These are phyloP conservation scores for Scaptomyza flava DNA, from an alignment of 2,888 invertebrate genomes.

Conservation along the genomic window DNA sequence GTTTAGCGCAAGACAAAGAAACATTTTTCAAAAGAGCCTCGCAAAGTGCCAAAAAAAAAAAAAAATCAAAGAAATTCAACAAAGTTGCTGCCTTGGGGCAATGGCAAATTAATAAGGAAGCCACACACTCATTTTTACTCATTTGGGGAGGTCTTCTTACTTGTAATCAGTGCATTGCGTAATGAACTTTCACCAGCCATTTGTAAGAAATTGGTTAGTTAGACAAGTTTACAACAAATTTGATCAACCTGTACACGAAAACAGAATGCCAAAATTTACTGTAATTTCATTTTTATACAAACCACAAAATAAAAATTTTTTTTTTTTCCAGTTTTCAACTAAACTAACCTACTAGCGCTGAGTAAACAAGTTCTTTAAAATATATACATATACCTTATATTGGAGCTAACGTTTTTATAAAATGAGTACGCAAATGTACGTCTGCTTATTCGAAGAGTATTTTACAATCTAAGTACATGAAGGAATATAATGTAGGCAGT, in stretches of 20 bases:
- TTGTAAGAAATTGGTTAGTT: not conserved
- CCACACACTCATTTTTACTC: not conserved
- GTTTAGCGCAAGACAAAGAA: slow-evolving; percentile 46
- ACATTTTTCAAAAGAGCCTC: slow-evolving; percentile 39
- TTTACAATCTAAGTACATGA: too few relatives aligned
- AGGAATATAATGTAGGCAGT: too few relatives aligned
- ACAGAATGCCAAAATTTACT: not conserved
- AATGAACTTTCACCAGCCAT: slow-evolving; percentile 2
- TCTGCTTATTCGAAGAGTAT: too few relatives aligned
- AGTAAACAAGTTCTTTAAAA: too few relatives aligned
- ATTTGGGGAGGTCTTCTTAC: not conserved
- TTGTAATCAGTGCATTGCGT: not conserved
- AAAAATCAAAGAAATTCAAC: not conserved
- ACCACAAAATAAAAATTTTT: too few relatives aligned
- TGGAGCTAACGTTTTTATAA: too few relatives aligned
- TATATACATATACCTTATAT: too few relatives aligned
- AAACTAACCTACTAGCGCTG: too few relatives aligned
- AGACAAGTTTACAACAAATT: not conserved
- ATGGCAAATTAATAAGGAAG: slow-evolving; percentile 39
- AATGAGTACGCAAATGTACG: too few relatives aligned
- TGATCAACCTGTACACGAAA: not conserved
- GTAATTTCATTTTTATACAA: not conserved
- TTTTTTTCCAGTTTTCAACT: too few relatives aligned
- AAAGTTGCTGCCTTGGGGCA: slow-evolving; percentile 16
- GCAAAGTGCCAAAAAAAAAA: slow-evolving; percentile 30